phyloP scores from a whole-genome alignment of 1,140 invertebrate genomes.

The Orius insidiosus region DNA sequence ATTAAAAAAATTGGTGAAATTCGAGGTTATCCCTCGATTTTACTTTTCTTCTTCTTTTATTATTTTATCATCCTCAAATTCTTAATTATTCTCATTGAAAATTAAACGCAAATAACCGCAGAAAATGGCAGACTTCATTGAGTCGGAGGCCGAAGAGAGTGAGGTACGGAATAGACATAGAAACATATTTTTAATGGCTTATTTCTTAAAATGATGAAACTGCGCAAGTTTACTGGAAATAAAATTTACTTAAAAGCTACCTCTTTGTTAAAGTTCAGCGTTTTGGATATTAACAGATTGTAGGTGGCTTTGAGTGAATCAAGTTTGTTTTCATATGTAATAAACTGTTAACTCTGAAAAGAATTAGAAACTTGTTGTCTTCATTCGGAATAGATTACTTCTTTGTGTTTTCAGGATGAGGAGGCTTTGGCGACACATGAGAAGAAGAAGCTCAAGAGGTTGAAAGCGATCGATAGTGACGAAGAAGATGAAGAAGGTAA shows the following conservation, averaged over 20 bases:
- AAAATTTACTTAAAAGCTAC: background rate
- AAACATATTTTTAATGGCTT: background rate
- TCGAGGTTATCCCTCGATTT: no score
- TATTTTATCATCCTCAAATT: no score
- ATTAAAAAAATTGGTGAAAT: no score
- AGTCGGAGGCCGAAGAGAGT: slow-evolving; percentile 67
- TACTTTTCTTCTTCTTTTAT: no score
- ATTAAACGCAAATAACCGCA: background rate
- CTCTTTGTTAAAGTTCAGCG: background rate
- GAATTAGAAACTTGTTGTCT: slow-evolving; percentile 10
- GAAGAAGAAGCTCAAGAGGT: slow-evolving; percentile 42
- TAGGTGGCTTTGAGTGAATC: background rate
- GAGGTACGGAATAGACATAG: slow-evolving; percentile 33
- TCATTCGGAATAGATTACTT: slow-evolving; percentile 12
- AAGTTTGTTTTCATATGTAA: slow-evolving; percentile 20
- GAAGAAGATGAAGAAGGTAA: slow-evolving; percentile 37
- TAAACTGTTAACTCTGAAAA: slow-evolving; percentile 7
- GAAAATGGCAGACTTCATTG: slow-evolving; percentile 56
- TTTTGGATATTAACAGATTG: background rate
- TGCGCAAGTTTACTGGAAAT: slow-evolving; percentile 11
- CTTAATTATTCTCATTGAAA: no score
- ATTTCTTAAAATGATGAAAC: no score
- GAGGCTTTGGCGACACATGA: slow-evolving; percentile 42
- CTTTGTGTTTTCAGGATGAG: slow-evolving; percentile 31
- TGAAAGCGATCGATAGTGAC: slow-evolving; percentile 41